These are phyloP conservation scores for Acestrorhynchus altus DNA, from an alignment of 2,797 vertebrate species.

Conservation along the genomic window DNA sequence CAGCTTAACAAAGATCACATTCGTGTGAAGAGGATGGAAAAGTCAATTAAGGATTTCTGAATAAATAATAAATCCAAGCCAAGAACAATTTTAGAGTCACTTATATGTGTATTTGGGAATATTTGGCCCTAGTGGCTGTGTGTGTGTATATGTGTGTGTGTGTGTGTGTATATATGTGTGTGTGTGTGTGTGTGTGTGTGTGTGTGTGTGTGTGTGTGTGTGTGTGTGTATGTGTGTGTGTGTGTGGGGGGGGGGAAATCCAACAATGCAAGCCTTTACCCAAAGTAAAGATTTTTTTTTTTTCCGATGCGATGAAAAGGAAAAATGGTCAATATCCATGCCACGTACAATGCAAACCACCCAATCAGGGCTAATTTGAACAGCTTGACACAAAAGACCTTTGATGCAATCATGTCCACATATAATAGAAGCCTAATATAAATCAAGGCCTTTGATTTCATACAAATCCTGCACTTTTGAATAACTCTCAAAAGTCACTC, in stretches of 20 bases:
- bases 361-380: conserved; percentile 8
- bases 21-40: too few relatives aligned
- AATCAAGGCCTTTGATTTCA: background rate
- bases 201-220: background rate
- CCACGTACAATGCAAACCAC: background rate
- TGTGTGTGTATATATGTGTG: background rate
- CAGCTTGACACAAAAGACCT: background rate
- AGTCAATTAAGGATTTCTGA: too few relatives aligned
- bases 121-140: too few relatives aligned
- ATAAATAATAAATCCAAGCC: too few relatives aligned
- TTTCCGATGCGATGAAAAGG: background rate
- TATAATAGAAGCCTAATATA: background rate
- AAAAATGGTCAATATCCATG: background rate
- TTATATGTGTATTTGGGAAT: too few relatives aligned
- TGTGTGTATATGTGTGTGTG: too few relatives aligned
- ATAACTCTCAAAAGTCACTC: background rate
- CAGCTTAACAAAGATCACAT: too few relatives aligned
- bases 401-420: conserved; percentile 9
- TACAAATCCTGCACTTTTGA: background rate
- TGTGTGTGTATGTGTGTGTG: background rate
- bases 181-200: background rate
- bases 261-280: background rate
- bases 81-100: too few relatives aligned
- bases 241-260: too few relatives aligned
- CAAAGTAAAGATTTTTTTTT: background rate